Conservation (phyloP, 2,113 vertebrate species). For the Rostratula benghalensis region DNA sequence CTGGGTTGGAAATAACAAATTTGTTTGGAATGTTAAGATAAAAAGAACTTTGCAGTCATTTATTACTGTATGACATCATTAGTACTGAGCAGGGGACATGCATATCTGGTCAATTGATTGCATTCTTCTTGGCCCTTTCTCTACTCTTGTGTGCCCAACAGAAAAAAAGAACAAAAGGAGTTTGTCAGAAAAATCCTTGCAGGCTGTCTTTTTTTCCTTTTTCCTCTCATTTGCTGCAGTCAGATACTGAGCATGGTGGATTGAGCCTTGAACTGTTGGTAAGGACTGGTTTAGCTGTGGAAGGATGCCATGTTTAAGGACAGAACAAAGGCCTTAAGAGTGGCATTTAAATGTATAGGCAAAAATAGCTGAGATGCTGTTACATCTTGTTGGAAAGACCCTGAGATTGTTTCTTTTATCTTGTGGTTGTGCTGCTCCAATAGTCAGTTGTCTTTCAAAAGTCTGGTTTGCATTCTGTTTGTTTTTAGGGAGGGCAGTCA, state of each 20-base stretch:
- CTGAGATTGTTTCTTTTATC: neutral
- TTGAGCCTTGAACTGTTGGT: neutral
- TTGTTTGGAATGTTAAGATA: neutral
- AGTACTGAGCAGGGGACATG: neutral
- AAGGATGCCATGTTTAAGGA: neutral
- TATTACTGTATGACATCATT: neutral
- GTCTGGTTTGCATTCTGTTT: neutral
- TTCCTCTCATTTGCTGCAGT: neutral
- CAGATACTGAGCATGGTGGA: rapidly evolving
- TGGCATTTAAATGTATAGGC: neutral
- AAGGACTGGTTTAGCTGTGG: neutral
- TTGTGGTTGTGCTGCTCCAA: neutral
- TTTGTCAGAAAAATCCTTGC: neutral
- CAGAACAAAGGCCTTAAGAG: neutral
- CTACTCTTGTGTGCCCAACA: neutral
- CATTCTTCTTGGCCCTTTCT: neutral
- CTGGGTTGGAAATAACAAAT: neutral
- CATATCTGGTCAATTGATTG: neutral
- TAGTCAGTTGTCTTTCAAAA: neutral
- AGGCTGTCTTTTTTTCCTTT: neutral
- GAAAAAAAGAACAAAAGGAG: neutral
- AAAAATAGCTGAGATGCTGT: neutral
- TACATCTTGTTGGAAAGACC: neutral
- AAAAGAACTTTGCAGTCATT: neutral
- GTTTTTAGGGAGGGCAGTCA: neutral